Conservation (phyloP, 2,888 invertebrate genomes). For the Agrilus biguttatus region DNA sequence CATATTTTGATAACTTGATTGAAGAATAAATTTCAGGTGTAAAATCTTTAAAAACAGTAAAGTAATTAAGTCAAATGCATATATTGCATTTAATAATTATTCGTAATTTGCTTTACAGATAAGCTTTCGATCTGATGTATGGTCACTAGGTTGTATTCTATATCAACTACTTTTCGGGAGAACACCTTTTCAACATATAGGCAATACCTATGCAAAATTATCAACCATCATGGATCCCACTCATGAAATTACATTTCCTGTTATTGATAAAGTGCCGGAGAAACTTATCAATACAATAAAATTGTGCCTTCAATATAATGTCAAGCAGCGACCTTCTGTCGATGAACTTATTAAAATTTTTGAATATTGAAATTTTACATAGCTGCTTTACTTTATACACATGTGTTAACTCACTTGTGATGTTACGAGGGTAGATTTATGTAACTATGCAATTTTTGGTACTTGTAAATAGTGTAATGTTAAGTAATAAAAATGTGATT, state of each 20-base stretch:
- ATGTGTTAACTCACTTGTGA: too few species aligned
- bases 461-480: too few species aligned
- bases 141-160: constrained; percentile 94
- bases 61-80: too few species aligned
- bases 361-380: constrained; percentile 9
- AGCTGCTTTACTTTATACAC: too few species aligned
- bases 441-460: too few species aligned
- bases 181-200: constrained; percentile 81
- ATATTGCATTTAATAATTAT: neutral
- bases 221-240: constrained; percentile 63
- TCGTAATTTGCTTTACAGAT: constrained; percentile 41
- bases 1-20: too few species aligned
- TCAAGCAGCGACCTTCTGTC: constrained; percentile 58
- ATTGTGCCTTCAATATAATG: constrained; percentile 60
- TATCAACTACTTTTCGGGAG: constrained; percentile 82
- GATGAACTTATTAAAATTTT: constrained; percentile 46
- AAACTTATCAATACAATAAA: constrained; percentile 49
- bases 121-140: constrained; percentile 85
- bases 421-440: too few species aligned
- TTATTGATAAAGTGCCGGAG: constrained; percentile 37
- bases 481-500: too few species aligned
- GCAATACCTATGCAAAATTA: constrained; percentile 55
- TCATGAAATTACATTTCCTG: constrained; percentile 60
- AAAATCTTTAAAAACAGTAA: too few species aligned
- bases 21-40: too few species aligned